Evolutionary conservation across 2,888 invertebrate species (phyloP).

Genomic region (Polia nebulosa): DNA sequence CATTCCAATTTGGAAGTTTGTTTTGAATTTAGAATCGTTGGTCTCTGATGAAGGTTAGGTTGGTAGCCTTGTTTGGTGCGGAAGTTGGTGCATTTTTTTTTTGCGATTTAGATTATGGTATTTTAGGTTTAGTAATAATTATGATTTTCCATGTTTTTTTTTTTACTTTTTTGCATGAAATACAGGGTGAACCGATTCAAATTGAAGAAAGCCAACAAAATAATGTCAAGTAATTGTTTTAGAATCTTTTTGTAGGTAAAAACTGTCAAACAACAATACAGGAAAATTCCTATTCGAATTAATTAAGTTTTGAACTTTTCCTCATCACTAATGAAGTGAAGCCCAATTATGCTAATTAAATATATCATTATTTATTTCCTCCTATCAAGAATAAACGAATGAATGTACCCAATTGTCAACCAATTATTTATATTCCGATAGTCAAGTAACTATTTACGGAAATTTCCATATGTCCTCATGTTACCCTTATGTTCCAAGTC

Average conservation of each 20-base stretch:
- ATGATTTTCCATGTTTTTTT: no score
- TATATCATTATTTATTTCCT: neutral
- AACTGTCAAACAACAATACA: neutral
- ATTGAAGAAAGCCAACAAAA: no score
- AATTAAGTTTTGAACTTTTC: neutral
- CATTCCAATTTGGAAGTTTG: conserved; percentile 50
- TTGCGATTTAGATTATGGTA: neutral
- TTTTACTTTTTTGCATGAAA: neutral
- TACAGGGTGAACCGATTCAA: no score
- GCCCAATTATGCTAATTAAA: conserved; percentile 1
- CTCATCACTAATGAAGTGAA: neutral
- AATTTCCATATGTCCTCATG: no score
- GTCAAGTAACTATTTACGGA: no score
- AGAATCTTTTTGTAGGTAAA: no score
- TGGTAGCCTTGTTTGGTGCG: conserved; percentile 6
- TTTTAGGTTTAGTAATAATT: no score
- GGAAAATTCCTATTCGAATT: neutral
- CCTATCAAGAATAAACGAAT: conserved; percentile 22
- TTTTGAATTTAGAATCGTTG: conserved; percentile 42
- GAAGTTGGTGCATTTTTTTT: conserved; percentile 1
- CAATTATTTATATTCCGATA: neutral
- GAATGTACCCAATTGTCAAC: neutral
- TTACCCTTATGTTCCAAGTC: no score
- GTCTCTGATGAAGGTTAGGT: conserved; percentile 27
- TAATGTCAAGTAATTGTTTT: no score